phyloP scores from a whole-genome alignment of 1,140 invertebrate species.

The Caenorhabditis latens region DNA sequence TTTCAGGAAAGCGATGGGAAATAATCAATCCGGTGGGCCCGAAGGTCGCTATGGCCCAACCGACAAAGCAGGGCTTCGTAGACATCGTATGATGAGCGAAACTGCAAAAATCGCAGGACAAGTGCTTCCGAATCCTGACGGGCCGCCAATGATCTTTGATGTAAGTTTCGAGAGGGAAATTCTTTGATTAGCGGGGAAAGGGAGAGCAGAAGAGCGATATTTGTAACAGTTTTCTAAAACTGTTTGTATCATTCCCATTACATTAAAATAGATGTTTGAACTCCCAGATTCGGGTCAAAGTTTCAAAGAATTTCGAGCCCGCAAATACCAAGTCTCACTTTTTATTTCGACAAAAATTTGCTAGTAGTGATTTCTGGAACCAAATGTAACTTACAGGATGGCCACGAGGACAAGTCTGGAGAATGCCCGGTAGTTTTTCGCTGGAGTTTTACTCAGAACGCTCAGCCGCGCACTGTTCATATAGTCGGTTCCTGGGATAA shows the following conservation, averaged over 20 bases:
- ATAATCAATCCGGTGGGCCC: constrained; percentile 29
- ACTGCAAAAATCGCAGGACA: constrained; percentile 25
- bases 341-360: too few species aligned
- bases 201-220: too few species aligned
- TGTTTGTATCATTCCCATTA: too few species aligned
- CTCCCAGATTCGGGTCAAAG: too few species aligned
- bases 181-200: background rate
- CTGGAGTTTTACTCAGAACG: constrained; percentile 69
- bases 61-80: constrained; percentile 34
- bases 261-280: too few species aligned
- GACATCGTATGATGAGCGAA: constrained; percentile 51
- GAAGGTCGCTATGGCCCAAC: constrained; percentile 24
- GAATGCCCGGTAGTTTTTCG: constrained; percentile 78
- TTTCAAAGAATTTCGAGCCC: too few species aligned
- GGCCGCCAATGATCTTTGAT: constrained; percentile 41
- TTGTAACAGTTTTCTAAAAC: too few species aligned
- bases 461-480: constrained; percentile 81
- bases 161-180: background rate
- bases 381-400: background rate
- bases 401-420: constrained; percentile 69
- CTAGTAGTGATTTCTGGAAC: background rate
- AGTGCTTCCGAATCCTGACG: constrained; percentile 35
- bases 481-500: constrained; percentile 95
- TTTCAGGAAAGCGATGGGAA: background rate
- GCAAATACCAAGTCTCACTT: too few species aligned